These are phyloP conservation scores for Antigone vipio DNA, from an alignment of 2,113 vertebrate species.

Conservation along the genomic window DNA sequence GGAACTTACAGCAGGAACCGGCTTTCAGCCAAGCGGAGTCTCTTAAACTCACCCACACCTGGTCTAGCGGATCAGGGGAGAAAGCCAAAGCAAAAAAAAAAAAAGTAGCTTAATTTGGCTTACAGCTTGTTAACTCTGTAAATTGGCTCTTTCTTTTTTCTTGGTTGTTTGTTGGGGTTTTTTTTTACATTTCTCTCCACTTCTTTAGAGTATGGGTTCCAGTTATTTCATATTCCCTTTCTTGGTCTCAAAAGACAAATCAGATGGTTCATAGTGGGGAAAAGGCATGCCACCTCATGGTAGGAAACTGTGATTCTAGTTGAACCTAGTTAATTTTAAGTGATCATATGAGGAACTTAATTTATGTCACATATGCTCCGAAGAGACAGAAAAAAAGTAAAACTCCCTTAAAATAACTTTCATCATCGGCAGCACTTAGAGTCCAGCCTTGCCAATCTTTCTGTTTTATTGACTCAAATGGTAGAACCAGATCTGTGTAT, in stretches of 20 bases:
- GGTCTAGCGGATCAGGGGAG: not conserved
- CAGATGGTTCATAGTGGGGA: not conserved
- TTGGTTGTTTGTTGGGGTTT: not conserved
- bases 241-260: not conserved
- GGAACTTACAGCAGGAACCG: accelerated
- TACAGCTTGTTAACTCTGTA: not conserved
- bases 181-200: not conserved
- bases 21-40: not conserved
- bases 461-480: not conserved
- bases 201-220: not conserved
- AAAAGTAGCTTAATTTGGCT: not conserved
- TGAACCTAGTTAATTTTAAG: not conserved
- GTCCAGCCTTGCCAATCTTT: not conserved
- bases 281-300: not conserved
- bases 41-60: too few relatives aligned
- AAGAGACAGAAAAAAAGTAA: not conserved
- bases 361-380: not conserved
- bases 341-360: not conserved
- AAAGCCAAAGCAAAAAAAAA: not conserved
- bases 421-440: not conserved
- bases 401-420: not conserved
- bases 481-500: not conserved
- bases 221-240: not conserved
- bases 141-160: not conserved
- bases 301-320: not conserved